Conservation (phyloP, 2,888 invertebrate genomes). For the Caenorhabditis panamensis region DNA sequence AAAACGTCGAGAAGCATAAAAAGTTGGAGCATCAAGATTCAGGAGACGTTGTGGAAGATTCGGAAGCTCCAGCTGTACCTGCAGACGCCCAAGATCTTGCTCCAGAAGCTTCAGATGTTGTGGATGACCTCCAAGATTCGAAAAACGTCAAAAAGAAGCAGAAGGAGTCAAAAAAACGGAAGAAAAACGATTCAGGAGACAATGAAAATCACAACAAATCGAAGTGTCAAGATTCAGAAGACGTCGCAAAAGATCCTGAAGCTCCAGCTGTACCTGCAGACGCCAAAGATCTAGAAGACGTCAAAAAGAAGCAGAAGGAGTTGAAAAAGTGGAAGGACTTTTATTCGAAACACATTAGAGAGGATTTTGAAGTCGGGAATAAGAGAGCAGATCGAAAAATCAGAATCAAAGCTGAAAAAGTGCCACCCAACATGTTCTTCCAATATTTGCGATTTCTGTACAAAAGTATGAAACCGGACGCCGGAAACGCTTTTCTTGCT, state of each 20-base stretch:
- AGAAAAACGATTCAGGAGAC: not conserved
- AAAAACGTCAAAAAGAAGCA: not conserved
- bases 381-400: not conserved
- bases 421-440: no score
- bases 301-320: slow-evolving; percentile 1
- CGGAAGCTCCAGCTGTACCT: no score
- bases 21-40: not conserved
- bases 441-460: not conserved
- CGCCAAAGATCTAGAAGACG: no score
- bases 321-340: not conserved
- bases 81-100: no score
- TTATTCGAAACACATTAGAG: not conserved
- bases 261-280: no score
- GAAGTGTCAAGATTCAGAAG: not conserved
- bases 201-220: not conserved
- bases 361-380: not conserved
- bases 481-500: not conserved
- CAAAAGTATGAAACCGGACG: not conserved
- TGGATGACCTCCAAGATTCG: not conserved
- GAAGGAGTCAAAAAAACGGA: no score
- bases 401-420: not conserved
- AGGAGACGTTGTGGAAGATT: not conserved
- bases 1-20: not conserved
- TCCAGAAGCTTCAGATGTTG: not conserved
- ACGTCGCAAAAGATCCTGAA: not conserved